phyloP scores from a whole-genome alignment of 2,888 invertebrate genomes.

The Polymixis flavicincta region DNA sequence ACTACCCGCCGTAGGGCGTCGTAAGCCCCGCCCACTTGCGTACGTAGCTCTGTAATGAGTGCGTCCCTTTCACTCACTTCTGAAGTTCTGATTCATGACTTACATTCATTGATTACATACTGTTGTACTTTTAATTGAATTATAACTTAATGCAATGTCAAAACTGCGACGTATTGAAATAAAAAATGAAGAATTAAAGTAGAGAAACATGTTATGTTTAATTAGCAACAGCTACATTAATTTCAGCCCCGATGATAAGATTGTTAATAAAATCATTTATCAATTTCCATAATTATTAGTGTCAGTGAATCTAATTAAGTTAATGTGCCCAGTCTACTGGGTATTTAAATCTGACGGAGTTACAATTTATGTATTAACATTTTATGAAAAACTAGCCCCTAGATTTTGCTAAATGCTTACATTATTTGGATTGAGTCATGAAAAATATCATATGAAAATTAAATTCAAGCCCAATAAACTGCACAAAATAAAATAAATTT shows the following conservation, averaged over 20 bases:
- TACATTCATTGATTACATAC: conserved; percentile 51
- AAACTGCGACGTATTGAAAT: conserved; percentile 4
- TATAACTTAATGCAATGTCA: conserved; percentile 11
- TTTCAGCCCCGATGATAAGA: neutral
- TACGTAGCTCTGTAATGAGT: conserved; percentile 77
- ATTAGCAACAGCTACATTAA: neutral
- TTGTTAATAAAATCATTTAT: neutral
- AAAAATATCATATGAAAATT: neutral
- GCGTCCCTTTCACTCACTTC: conserved; percentile 78
- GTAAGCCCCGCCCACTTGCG: conserved; percentile 76
- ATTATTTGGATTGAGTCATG: conserved; percentile 9
- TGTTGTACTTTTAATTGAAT: conserved; percentile 23
- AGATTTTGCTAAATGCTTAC: neutral
- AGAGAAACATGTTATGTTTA: conserved; percentile 1
- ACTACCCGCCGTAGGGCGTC: conserved; percentile 77
- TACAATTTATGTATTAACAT: neutral
- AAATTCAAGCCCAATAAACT: conserved; percentile 18
- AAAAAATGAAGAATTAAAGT: conserved; percentile 1
- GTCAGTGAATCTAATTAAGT: conserved; percentile 23
- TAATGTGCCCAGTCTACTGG: neutral
- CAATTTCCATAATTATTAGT: conserved; percentile 24
- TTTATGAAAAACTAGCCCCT: neutral
- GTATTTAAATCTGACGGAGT: neutral
- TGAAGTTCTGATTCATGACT: conserved; percentile 51
- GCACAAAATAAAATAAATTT: conserved; percentile 24